Evolutionary conservation across 2,113 vertebrate species (phyloP).

Genomic region (Hippoglossus stenolepis): DNA sequence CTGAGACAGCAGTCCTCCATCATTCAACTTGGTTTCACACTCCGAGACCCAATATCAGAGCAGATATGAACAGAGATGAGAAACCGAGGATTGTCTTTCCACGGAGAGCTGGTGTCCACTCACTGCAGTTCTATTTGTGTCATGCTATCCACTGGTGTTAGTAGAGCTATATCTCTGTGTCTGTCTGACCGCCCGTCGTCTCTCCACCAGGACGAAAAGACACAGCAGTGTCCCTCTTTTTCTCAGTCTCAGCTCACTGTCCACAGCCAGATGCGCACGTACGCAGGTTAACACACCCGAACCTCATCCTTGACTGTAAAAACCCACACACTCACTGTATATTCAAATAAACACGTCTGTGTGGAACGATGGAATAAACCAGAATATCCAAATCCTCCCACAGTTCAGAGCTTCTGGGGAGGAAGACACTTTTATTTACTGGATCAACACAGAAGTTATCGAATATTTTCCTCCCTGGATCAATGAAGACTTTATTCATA

Average conservation of each 20-base stretch:
- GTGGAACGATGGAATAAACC: neutral
- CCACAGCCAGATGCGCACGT: neutral
- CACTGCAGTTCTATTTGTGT: constrained; percentile 55
- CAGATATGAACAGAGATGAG: constrained; percentile 71
- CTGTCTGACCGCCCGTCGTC: constrained; percentile 23
- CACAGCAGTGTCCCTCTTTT: constrained; percentile 22
- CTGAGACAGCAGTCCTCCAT: constrained; percentile 50
- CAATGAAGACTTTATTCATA: too few species aligned
- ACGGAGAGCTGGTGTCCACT: constrained; percentile 60
- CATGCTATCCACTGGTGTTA: constrained; percentile 46
- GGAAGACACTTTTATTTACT: neutral
- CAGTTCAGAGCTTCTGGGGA: neutral
- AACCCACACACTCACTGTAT: neutral
- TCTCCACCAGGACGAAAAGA: constrained; percentile 44
- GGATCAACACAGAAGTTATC: neutral
- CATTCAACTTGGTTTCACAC: constrained; percentile 71
- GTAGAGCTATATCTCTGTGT: constrained; percentile 29
- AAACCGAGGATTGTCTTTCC: constrained; percentile 63
- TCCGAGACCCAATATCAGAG: constrained; percentile 65
- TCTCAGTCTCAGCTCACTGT: constrained; percentile 41
- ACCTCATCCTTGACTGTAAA: neutral
- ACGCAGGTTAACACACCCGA: neutral
- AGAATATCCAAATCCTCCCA: neutral
- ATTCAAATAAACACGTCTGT: neutral
- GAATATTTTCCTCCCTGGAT: neutral